Percentiles rank a stretch among this genome's conserved stretches.
Conservation (phyloP, 2,888 invertebrate species). For the Brachypalpus laphriformis region DNA sequence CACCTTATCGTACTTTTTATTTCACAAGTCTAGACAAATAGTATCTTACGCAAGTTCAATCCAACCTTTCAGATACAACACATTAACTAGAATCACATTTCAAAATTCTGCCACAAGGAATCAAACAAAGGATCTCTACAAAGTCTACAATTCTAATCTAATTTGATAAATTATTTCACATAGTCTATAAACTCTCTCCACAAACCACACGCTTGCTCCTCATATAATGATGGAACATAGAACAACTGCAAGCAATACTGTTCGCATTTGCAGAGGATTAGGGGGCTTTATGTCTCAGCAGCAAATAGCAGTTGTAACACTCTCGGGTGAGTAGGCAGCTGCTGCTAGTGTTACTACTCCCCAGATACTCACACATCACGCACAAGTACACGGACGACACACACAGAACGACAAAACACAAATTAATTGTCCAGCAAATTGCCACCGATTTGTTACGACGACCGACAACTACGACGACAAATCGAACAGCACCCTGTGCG, state of each 20-base stretch:
- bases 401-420: constrained; percentile 49
- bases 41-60: too few species aligned
- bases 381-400: constrained; percentile 16
- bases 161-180: constrained; percentile 58
- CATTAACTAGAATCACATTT: constrained; percentile 17
- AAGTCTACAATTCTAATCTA: constrained; percentile 39
- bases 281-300: constrained; percentile 60
- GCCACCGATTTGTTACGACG: constrained; percentile 69
- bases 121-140: constrained; percentile 13
- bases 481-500: constrained; percentile 18
- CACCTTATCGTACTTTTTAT: too few species aligned
- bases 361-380: constrained; percentile 57
- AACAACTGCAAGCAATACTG: constrained; percentile 62
- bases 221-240: constrained; percentile 54
- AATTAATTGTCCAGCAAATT: constrained; percentile 72
- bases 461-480: constrained; percentile 49
- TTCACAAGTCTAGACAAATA: too few species aligned
- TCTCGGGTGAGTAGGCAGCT: constrained; percentile 63
- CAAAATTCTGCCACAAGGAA: constrained; percentile 14
- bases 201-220: constrained; percentile 21
- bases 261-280: constrained; percentile 68
- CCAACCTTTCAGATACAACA: too few species aligned
- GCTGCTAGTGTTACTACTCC: constrained; percentile 42
- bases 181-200: constrained; percentile 27
- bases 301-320: constrained; percentile 72